Conservation (phyloP, 2,113 vertebrate genomes). For the Chloebia gouldiae region DNA sequence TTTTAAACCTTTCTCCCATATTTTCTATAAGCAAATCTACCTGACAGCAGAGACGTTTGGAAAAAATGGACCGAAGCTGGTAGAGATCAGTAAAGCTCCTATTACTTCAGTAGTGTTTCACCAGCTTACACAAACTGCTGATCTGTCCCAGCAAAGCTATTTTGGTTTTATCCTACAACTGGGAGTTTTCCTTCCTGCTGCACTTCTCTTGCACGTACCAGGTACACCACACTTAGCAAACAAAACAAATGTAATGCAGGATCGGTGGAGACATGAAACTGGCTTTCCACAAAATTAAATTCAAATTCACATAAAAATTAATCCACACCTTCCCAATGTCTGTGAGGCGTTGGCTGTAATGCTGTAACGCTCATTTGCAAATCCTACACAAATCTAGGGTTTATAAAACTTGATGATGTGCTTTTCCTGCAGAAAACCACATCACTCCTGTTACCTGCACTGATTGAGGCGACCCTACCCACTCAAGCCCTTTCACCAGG, state of each 20-base stretch:
- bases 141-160: not conserved
- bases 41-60: not conserved
- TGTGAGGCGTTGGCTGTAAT: constrained; percentile 3
- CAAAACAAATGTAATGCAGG: not conserved
- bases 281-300: constrained; percentile 67
- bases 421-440: constrained; percentile 55
- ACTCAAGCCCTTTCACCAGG: not conserved
- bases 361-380: constrained; percentile 30
- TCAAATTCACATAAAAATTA: constrained; percentile 68
- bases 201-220: not conserved
- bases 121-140: constrained; percentile 13
- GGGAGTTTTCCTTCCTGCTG: constrained; percentile 28
- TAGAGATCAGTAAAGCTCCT: not conserved
- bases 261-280: constrained; percentile 55
- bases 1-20: not conserved
- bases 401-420: constrained; percentile 37
- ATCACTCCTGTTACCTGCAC: not conserved
- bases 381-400: constrained; percentile 36
- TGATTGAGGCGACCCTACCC: not conserved
- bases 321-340: constrained; percentile 52
- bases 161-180: not conserved
- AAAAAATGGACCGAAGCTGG: not conserved
- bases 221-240: not conserved
- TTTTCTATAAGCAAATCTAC: not conserved
- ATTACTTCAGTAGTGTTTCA: constrained; percentile 7